A percentile compares a stretch with the other conserved stretches of the same genome.
Conservation (phyloP, 2,797 vertebrate species). For the Merluccius polli region DNA sequence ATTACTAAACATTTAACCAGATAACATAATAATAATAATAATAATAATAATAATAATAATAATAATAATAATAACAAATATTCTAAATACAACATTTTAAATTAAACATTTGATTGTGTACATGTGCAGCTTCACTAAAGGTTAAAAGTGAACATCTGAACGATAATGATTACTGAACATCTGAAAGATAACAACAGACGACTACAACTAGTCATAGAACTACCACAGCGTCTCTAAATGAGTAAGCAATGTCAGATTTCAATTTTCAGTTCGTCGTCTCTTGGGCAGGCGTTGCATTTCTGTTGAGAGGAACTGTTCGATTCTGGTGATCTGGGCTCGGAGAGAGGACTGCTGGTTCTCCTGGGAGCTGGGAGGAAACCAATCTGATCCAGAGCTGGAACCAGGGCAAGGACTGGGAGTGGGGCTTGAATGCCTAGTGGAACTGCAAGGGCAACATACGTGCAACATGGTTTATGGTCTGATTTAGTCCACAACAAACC, state of each 20-base stretch:
- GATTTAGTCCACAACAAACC: not conserved
- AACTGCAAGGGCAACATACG: constrained; percentile 26
- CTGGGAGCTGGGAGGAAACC: constrained; percentile 39
- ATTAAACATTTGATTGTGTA: not conserved
- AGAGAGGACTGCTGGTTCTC: constrained; percentile 57
- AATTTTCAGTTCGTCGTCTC: constrained; percentile 50
- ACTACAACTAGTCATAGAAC: not conserved
- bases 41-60: not conserved
- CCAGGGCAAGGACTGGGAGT: constrained; percentile 7
- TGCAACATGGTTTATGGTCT: not conserved
- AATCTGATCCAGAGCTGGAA: constrained; percentile 18
- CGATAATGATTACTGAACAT: not conserved
- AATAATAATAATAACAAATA: not conserved
- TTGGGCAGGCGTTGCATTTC: constrained; percentile 57
- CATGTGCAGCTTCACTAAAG: not conserved
- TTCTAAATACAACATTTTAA: no score
- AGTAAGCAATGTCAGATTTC: not conserved
- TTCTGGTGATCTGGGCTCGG: constrained; percentile 65
- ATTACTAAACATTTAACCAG: not conserved
- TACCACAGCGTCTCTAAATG: not conserved
- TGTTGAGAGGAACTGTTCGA: constrained; percentile 61
- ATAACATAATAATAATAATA: not conserved
- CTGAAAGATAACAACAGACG: not conserved
- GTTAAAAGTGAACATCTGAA: not conserved
- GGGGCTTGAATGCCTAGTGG: constrained; percentile 15